Conservation (phyloP, 92 coral and sea anemone genomes). For the Porites evermanni region DNA sequence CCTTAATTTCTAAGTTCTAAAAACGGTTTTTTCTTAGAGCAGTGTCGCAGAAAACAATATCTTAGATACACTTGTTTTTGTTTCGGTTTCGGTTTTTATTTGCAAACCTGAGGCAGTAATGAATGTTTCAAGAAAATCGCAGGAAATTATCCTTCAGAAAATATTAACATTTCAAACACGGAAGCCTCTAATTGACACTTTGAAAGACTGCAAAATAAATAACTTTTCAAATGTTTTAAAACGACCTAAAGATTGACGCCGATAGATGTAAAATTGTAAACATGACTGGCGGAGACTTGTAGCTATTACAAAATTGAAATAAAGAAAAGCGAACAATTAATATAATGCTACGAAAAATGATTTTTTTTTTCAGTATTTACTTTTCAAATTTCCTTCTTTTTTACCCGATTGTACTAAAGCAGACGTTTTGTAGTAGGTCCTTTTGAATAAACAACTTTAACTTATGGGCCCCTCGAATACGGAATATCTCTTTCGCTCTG, state of each 20-base stretch:
- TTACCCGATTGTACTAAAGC: too few species aligned
- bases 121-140: slow-evolving; percentile 1
- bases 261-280: neutral
- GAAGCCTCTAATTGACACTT: slow-evolving; percentile 12
- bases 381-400: neutral
- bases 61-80: neutral
- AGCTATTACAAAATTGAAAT: neutral
- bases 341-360: neutral
- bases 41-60: neutral
- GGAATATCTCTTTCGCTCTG: too few species aligned
- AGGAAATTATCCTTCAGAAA: slow-evolving; percentile 39
- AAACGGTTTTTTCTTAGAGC: neutral
- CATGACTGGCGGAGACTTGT: too few species aligned
- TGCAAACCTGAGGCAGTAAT: neutral
- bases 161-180: slow-evolving; percentile 26
- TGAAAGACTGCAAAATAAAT: slow-evolving; percentile 14
- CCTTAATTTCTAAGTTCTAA: neutral
- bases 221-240: neutral
- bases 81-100: neutral
- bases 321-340: neutral
- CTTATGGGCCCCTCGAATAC: too few species aligned
- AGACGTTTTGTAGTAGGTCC: neutral
- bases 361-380: neutral
- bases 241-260: neutral
- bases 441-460: neutral